Evolutionary conservation across 2,888 invertebrate genomes (phyloP), one percentile per base, ranked within the genome.

Genomic region (Lasioglossum villosulum): DNA sequence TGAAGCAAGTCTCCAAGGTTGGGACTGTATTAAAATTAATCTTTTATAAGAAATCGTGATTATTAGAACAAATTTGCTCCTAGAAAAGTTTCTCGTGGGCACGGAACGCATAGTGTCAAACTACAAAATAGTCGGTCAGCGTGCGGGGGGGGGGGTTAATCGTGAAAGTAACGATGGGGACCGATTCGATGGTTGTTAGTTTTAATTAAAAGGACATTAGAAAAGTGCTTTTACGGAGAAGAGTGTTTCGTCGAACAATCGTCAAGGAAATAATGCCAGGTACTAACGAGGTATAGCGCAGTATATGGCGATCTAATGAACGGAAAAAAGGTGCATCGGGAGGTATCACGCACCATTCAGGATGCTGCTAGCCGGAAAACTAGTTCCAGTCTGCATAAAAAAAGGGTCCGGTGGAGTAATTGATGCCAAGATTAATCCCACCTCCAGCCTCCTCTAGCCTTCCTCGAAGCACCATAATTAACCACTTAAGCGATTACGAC

Each of bases 401-500:
- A 89, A 87, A 86, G 80, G 80, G 83, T 83, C 88, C 83, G 86
- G 81, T 83, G 82, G 83, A 91, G 91, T 85, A 87, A 90, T 89
- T 86, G 91, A 90, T 88, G 89, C 86, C 84, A 91, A 91, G 91
- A 91, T 91, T 91, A 91, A 91, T 91, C 90, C 91, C 89, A 90
- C 88, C 88, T 88, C 83, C 37, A 84, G 88, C 87, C 89, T 90
- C 91, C 90, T 89, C 89, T 88, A 89, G 92, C 87, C 89, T 90
- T 92, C 90, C 90, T 90, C 90, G 90, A 90, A 92, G 90, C 91
- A 90, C 90, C 90, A 90, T 92, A 92, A 92, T 92, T 92, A 92
- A 92, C 92, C 92, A 92, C 92, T 92, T 92, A 92, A 92, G 92
- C 92, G 92, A 92, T 92, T 92, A 92, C 91, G 92, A 91, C 90